phyloP scores from a whole-genome alignment of 2,797 vertebrate species.

The Oreortyx pictus region DNA sequence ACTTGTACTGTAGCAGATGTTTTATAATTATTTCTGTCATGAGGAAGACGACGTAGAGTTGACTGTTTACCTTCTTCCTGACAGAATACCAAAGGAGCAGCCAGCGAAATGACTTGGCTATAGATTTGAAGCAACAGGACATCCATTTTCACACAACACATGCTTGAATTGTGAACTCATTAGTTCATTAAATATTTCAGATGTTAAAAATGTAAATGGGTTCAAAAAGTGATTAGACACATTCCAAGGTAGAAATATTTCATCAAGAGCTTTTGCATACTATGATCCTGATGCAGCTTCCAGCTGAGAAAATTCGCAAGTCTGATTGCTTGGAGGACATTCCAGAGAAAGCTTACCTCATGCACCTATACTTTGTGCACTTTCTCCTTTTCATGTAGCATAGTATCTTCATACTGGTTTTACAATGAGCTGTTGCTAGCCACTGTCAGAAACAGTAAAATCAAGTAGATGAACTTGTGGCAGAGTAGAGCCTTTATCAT shows the following conservation, averaged over 20 bases:
- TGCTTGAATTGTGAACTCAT: conserved; percentile 43
- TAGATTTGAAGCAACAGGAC: conserved; percentile 62
- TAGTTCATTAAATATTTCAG: conserved; percentile 53
- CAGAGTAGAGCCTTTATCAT: neutral
- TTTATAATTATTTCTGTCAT: neutral
- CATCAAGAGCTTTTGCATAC: conserved; percentile 59
- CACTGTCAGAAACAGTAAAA: neutral
- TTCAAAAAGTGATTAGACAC: conserved; percentile 67
- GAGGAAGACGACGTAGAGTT: neutral
- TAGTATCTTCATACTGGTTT: neutral
- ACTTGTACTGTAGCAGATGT: neutral
- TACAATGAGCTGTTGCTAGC: neutral
- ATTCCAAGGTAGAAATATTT: conserved; percentile 55
- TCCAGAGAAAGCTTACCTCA: neutral
- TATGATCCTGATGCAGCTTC: conserved; percentile 57
- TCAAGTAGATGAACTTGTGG: neutral
- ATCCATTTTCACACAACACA: conserved; percentile 23
- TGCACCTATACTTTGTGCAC: neutral
- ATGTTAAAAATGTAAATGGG: conserved; percentile 69
- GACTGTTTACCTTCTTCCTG: conserved; percentile 10
- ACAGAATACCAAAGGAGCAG: neutral
- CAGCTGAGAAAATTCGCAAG: conserved; percentile 66
- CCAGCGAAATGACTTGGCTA: neutral
- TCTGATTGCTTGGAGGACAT: conserved; percentile 54
- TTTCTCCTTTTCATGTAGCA: neutral